These are phyloP conservation scores for Alloscopus bannaensis DNA, from an alignment of 2,888 invertebrate genomes.

Conservation along the genomic window DNA sequence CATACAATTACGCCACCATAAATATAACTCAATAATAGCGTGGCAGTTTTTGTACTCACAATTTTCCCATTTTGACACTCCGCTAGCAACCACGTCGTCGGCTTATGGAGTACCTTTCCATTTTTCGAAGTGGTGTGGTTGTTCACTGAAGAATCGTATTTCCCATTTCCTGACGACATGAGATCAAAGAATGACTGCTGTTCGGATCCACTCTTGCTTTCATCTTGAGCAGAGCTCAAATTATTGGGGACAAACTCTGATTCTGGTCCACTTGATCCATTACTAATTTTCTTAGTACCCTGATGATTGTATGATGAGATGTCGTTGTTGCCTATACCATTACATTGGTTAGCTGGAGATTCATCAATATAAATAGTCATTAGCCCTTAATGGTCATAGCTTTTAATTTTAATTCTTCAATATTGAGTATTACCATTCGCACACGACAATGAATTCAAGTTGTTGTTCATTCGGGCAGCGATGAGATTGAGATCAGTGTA, in stretches of 20 bases:
- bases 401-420: too few species aligned
- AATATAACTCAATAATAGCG: background rate
- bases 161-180: constrained; percentile 24
- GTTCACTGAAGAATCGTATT: constrained; percentile 18
- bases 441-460: constrained; percentile 39
- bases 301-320: constrained; percentile 31
- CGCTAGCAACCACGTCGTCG: constrained; percentile 69
- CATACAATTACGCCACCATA: background rate
- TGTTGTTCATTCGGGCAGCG: constrained; percentile 40
- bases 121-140: constrained; percentile 15
- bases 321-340: constrained; percentile 2
- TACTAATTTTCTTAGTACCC: constrained; percentile 34
- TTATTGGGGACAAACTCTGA: background rate
- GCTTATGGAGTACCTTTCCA: constrained; percentile 51
- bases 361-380: constrained; percentile 4
- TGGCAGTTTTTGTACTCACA: constrained; percentile 25
- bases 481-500: constrained; percentile 54
- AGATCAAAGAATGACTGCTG: constrained; percentile 23
- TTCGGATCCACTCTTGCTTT: too few species aligned
- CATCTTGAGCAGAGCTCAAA: too few species aligned
- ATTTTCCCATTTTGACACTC: constrained; percentile 61
- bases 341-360: constrained; percentile 30
- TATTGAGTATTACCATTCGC: constrained; percentile 34
- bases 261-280: background rate
- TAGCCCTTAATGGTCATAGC: too few species aligned